These are phyloP conservation scores for Gracilinanus agilis DNA, from an alignment of 2,113 vertebrate species.

Conservation along the genomic window DNA sequence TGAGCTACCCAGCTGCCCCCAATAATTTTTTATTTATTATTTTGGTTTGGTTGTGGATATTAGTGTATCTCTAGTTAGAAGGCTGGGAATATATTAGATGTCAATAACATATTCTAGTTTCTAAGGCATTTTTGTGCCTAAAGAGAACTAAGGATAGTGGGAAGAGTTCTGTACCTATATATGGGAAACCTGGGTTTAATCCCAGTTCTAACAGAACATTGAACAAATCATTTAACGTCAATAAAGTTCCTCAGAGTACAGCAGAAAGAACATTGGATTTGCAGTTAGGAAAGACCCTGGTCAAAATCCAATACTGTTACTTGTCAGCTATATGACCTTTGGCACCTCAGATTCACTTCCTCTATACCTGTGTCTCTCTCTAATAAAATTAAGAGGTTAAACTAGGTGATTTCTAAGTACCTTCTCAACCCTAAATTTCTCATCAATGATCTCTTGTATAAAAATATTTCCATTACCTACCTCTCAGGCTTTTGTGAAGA, in stretches of 20 bases:
- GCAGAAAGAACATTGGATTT: neutral
- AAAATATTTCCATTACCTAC: neutral
- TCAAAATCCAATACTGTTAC: neutral
- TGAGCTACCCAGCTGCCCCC: too few relatives aligned
- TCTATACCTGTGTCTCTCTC: neutral
- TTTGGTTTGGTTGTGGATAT: slow-evolving; percentile 8
- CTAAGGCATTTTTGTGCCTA: neutral
- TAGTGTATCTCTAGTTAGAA: neutral
- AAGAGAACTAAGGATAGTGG: neutral
- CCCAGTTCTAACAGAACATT: neutral
- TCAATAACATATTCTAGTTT: neutral
- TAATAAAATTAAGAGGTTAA: neutral
- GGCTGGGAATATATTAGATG: too few relatives aligned
- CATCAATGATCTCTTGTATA: neutral
- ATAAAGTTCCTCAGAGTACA: neutral
- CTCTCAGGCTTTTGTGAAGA: neutral
- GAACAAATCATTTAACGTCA: neutral
- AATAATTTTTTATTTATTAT: slow-evolving; percentile 19
- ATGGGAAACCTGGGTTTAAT: neutral
- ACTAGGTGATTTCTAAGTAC: neutral
- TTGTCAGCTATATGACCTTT: neutral
- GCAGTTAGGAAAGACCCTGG: neutral
- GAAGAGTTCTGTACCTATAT: neutral
- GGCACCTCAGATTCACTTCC: neutral
- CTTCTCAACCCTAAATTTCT: neutral